phyloP scores from a whole-genome alignment of 1,140 invertebrate genomes.

The Heliconius hewitsoni region DNA sequence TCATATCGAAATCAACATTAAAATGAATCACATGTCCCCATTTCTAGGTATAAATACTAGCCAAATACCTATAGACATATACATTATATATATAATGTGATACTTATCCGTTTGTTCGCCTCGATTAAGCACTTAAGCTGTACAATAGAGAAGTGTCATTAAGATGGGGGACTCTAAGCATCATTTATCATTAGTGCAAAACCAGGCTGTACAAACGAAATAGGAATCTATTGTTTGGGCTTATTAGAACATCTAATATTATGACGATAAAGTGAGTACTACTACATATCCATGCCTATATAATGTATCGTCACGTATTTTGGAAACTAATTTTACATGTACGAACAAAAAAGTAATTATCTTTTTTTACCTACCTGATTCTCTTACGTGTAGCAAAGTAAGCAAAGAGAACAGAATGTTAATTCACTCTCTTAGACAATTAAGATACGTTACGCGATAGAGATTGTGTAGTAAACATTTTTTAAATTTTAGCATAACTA shows the following conservation, averaged over 20 bases:
- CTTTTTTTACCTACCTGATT: too few relatives aligned
- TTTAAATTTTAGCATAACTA: too few relatives aligned
- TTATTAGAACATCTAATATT: neutral
- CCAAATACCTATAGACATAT: neutral
- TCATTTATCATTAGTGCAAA: constrained; percentile 27
- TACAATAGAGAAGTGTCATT: constrained; percentile 23
- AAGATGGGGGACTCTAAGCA: constrained; percentile 19
- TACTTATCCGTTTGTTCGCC: constrained; percentile 16
- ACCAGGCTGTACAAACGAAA: constrained; percentile 26
- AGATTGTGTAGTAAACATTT: too few relatives aligned
- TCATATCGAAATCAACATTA: too few relatives aligned
- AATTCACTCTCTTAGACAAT: too few relatives aligned
- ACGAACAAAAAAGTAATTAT: too few relatives aligned
- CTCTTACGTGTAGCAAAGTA: too few relatives aligned
- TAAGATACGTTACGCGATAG: too few relatives aligned
- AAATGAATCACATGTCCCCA: neutral
- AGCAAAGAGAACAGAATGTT: too few relatives aligned
- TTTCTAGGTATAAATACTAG: neutral
- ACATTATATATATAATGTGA: neutral
- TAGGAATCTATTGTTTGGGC: constrained; percentile 30
- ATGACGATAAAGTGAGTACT: neutral
- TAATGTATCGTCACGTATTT: neutral
- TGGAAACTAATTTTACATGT: neutral
- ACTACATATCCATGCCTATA: neutral
- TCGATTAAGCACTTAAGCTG: constrained; percentile 18